Percentiles rank a stretch among this genome's conserved stretches.
These are phyloP conservation scores for Drosophila bipectinata DNA, from an alignment of 1,140 invertebrate species.

Conservation along the genomic window DNA sequence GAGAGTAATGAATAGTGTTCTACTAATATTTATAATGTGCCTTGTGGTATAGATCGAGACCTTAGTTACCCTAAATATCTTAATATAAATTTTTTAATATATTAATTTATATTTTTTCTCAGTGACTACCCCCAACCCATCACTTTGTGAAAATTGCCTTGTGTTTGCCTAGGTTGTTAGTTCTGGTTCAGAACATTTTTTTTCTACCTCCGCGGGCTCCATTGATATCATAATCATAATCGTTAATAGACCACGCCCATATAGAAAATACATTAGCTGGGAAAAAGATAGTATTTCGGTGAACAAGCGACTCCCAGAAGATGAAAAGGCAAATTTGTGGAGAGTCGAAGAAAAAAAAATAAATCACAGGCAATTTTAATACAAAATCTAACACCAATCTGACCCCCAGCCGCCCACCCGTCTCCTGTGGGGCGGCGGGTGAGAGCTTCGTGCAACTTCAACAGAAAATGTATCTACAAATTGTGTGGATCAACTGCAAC, in stretches of 20 bases:
- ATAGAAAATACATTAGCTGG: slow-evolving; percentile 41
- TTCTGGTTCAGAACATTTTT: slow-evolving; percentile 27
- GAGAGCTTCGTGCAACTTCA: slow-evolving; percentile 59
- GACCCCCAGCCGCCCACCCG: slow-evolving; percentile 6
- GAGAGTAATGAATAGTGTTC: not conserved
- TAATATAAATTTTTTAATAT: no score
- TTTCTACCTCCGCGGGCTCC: slow-evolving; percentile 20
- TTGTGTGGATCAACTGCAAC: slow-evolving; percentile 56
- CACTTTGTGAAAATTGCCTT: slow-evolving; percentile 1
- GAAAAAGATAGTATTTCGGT: slow-evolving; percentile 25
- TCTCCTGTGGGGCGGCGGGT: slow-evolving; percentile 10
- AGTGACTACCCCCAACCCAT: not conserved
- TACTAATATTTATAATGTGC: no score
- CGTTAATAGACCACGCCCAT: slow-evolving; percentile 76
- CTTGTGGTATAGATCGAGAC: not conserved
- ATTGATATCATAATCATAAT: slow-evolving; percentile 79
- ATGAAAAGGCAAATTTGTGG: slow-evolving; percentile 34
- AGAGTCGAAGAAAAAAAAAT: slow-evolving; percentile 9
- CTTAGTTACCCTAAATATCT: no score
- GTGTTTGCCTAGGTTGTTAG: slow-evolving; percentile 58
- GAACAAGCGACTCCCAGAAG: slow-evolving; percentile 11
- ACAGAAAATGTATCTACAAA: slow-evolving; percentile 71
- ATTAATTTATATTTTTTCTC: not conserved
- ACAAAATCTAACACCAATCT: slow-evolving; percentile 56
- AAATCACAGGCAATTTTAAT: slow-evolving; percentile 60